A percentile compares a stretch with the other conserved stretches of the same genome.
Conservation (phyloP, 1,140 invertebrate species). For the Xylocopa sonorina region DNA sequence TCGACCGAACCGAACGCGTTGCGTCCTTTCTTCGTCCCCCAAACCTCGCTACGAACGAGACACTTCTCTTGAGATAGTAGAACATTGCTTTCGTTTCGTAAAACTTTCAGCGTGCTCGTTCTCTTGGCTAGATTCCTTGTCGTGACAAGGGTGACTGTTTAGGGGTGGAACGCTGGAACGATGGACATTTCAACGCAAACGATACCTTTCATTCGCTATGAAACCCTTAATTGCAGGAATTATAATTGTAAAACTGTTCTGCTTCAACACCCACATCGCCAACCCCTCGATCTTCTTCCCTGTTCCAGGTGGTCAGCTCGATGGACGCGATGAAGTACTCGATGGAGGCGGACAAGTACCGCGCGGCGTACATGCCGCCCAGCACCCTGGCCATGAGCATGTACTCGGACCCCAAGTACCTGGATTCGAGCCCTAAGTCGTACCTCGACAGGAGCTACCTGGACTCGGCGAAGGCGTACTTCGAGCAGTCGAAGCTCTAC, state of each 20-base stretch:
- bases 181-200: too few species aligned
- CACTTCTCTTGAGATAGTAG: too few species aligned
- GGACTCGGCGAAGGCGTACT: constrained; percentile 90
- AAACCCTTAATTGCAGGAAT: too few species aligned
- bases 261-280: background rate
- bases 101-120: too few species aligned
- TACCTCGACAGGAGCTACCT: constrained; percentile 87
- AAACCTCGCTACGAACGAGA: too few species aligned
- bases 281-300: background rate
- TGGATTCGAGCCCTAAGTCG: constrained; percentile 84
- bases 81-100: too few species aligned
- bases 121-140: too few species aligned
- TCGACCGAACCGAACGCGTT: constrained; percentile 53
- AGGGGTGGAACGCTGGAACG: too few species aligned
- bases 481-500: constrained; percentile 89
- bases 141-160: too few species aligned
- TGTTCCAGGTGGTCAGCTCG: constrained; percentile 85
- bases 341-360: constrained; percentile 89
- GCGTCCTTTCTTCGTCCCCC: constrained; percentile 3
- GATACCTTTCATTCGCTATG: too few species aligned
- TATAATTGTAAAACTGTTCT: too few species aligned
- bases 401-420: constrained; percentile 87
- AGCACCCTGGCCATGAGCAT: constrained; percentile 85
- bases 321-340: constrained; percentile 91
- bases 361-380: constrained; percentile 86